Evolutionary conservation across 2,113 vertebrate species (phyloP).

Genomic region (Sporophila hypoxantha): DNA sequence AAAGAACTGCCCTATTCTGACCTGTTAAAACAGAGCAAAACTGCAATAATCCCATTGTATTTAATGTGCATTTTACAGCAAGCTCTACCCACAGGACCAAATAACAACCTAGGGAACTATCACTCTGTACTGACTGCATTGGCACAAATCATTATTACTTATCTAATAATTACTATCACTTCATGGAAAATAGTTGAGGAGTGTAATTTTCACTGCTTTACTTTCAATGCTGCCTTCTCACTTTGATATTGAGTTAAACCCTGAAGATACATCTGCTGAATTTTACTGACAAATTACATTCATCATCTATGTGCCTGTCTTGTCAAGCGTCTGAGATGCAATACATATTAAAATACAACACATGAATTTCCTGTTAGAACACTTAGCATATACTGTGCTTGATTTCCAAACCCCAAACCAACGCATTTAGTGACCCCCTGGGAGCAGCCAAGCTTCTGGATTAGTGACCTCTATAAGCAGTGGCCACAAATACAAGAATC

Average conservation of each 20-base stretch:
- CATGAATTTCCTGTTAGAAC: conserved; percentile 4
- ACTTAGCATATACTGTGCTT: background rate
- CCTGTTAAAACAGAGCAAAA: conserved; percentile 60
- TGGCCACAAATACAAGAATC: conserved; percentile 1
- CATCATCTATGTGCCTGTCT: conserved; percentile 26
- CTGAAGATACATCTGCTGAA: conserved; percentile 12
- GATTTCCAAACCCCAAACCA: conserved; percentile 23
- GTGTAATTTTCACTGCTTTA: conserved; percentile 18
- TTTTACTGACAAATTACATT: conserved; percentile 39
- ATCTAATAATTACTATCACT: conserved; percentile 47
- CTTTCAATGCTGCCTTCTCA: background rate
- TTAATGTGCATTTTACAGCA: conserved; percentile 47
- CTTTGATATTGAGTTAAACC: conserved; percentile 1
- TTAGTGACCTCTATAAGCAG: conserved; percentile 28
- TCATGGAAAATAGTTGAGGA: conserved; percentile 27
- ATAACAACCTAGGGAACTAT: conserved; percentile 44
- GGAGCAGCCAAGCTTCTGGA: conserved; percentile 2
- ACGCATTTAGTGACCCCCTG: background rate
- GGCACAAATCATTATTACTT: conserved; percentile 57
- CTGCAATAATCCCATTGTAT: conserved; percentile 40
- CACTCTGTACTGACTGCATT: conserved; percentile 29
- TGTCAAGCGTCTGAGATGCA: conserved; percentile 15
- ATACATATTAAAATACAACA: conserved; percentile 3
- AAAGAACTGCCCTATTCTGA: conserved; percentile 56
- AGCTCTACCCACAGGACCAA: conserved; percentile 38